Evolutionary conservation across 2,888 invertebrate species (phyloP), one percentile per base, ranked within the genome.

Genomic region (Drosophila prostipennis): DNA sequence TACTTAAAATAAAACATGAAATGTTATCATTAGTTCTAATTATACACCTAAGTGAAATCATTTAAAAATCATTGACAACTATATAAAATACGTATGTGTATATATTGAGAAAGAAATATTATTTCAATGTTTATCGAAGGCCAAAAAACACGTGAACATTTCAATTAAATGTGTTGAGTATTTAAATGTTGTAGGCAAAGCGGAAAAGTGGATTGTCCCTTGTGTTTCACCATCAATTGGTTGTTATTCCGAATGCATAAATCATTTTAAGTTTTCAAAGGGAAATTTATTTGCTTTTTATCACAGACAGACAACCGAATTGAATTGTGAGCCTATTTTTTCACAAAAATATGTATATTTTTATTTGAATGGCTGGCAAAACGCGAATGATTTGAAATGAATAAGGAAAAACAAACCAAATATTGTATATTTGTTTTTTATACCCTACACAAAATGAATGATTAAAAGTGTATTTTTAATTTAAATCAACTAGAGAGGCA

Each of bases 21-120:
- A 79, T 77, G 77, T 84, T 84, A 85, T 85, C 84, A 89, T 87
- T 85, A 85, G 84, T 87, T 87, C 79, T 80, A 85, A 68, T 87
- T 89, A 23, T 87, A 84, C 68, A 68, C 69, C 81, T 85, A 84
- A 89, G 84, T 84, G 53, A 49, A 61, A 75, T 59, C 71, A 70
- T 76, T 72, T 56, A 36, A 56, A 67, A 54, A 36, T 59, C 53
- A 55, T 68, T 55, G 46, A 70, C 49, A 34, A 48, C 49, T 42
- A 34, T 72, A 56, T 61, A 32, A 45, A 68, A 29, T 59, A 55
- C 69, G 34, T 63, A 60, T 55, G 76, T 77, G 69, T 76, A 78
- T 78, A 76, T 67, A 71, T 64, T 52, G 56, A 59, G 52, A 57
- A 71, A 49, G 26, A 71, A 69, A 78, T 75, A 77, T 79, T 75